These are phyloP conservation scores for Trematocara unimaculatum DNA, from an alignment of 2,113 vertebrate genomes.

Conservation along the genomic window DNA sequence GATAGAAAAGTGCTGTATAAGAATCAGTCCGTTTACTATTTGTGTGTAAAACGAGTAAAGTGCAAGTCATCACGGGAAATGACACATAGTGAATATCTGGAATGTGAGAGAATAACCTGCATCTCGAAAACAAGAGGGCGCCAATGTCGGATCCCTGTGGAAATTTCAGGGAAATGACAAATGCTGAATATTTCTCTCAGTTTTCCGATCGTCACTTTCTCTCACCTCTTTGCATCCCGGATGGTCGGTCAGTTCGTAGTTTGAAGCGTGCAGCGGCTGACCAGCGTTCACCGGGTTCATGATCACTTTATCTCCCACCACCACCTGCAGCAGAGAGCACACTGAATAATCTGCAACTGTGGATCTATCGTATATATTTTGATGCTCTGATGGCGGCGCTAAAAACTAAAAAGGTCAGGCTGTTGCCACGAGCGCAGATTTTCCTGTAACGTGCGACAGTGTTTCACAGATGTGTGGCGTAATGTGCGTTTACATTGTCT, in stretches of 20 bases:
- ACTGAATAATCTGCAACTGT: fast-evolving
- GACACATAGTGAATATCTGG: fast-evolving
- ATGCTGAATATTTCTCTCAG: not conserved
- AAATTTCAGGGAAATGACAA: not conserved
- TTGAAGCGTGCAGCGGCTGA: conserved; percentile 59
- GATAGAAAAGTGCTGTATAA: not conserved
- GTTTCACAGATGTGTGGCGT: not conserved
- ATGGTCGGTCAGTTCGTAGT: conserved; percentile 60
- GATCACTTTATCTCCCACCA: conserved; percentile 65
- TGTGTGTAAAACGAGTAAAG: not conserved
- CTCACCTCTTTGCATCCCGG: conserved; percentile 57
- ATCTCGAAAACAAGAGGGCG: not conserved
- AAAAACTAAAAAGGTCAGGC: not conserved
- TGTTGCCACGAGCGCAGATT: not conserved
- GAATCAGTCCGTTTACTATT: not conserved
- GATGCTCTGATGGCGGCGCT: not conserved
- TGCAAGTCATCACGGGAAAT: no score
- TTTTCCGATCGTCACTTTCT: not conserved
- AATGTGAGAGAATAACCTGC: not conserved
- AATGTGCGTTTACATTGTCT: conserved; percentile 40
- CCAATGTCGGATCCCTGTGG: not conserved
- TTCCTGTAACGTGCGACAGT: not conserved
- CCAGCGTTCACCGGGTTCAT: conserved; percentile 62
- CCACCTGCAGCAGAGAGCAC: conserved; percentile 31
- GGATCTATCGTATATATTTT: not conserved